Base-by-base conservation (phyloP, 1,140 invertebrate species). In the Neodiprion virginianus region DNA sequence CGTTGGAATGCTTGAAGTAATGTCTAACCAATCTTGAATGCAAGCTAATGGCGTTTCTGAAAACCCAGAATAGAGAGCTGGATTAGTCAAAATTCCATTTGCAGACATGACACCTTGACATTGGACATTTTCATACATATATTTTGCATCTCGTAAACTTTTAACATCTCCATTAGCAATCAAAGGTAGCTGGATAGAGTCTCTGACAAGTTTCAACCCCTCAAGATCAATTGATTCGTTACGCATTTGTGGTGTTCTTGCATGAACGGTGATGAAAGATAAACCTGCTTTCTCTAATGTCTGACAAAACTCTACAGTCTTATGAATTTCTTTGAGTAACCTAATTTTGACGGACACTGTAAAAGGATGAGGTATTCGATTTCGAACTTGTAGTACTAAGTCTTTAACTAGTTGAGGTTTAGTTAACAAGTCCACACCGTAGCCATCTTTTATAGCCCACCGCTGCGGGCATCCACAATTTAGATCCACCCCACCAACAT, bases 391-490 rank as follows among this genome's bases (percentile, higher is more conserved):
- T 80, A 88, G 89, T 3, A 99, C 91, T 79, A 99, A 91, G 79
- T 97, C 95, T 81, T 91, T 92, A 10, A 99, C 93, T 9, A 95
- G 75, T 80, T 99, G 93, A 40, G 97, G 97, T 81, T 96, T 93
- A 7, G 91, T 92, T 9, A 99, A 88, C 75, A 99, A 85, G 78
- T 93, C 93, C 80, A 95, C 95, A 10, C 98, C 98, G 85, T 96
- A 96, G 17, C 96, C 96, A 84, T 97, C 94, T 82, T 94, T 92
- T 84, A 96, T 94, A 0, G 97, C 97, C 97, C 97, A 99, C 75
- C 93, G 91, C 88, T 99, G 98, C 11, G 98, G 98, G 83, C 98
- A 99, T 9, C 98, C 98, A 90, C 97, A 99, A 85, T 99, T 99
- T 49, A 99, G 88, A 90, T 99, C 97, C 3, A 98, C 93, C 28